Base-by-base conservation (phyloP, 2,113 vertebrate species). In the Xiphias gladius region DNA sequence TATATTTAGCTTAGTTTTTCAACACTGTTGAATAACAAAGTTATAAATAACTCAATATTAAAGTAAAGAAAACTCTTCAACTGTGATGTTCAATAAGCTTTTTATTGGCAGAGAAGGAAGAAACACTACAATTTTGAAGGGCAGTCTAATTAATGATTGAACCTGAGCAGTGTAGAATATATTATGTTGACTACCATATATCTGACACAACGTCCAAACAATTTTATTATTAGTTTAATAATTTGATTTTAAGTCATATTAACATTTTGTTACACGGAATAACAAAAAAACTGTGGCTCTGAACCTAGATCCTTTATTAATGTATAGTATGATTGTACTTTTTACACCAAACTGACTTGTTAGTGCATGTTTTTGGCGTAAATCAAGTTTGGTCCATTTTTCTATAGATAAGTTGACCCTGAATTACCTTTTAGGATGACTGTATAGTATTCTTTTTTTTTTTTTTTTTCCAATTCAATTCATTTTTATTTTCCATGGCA, bases 101-200 rank as follows among this genome's bases (percentile, higher is more conserved):
- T 73, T 41, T 50, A 17, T 2, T 28, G 22, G 11, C 39, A 41
- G 12, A 52, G 54, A 30, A 59, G n/a, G 2, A 52, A 30, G 12
- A 80, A 17, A 65, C 1, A 55, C 35, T 17, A 28, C 5, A 5
- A 20, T 24, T 30, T 32, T 74, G 20, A 50, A 28, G 2, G 4
- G 35, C 32, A 48, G n/a, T 28, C 22, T 61, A 9, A 82, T 39
- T 58, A 9, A 82, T 50, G 19, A 80, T n/a, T 48, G 2, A 54
- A 35, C 20, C 5, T 63, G 4, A 68, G 16, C 71, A 39, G 39
- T n/a, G 4, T 11, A 26, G 17, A 43, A 73, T 59, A 37, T 55
- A 13, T 12, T 22, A 43, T 75, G 16, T 39, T 52, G 4, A 48
- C 30, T 4, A 50, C 12, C 7, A 68, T 20, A 69, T 7, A 68